Evolutionary conservation across 2,888 invertebrate genomes (phyloP), one percentile per base, ranked within the genome.

Genomic region (Aromia moschata): DNA sequence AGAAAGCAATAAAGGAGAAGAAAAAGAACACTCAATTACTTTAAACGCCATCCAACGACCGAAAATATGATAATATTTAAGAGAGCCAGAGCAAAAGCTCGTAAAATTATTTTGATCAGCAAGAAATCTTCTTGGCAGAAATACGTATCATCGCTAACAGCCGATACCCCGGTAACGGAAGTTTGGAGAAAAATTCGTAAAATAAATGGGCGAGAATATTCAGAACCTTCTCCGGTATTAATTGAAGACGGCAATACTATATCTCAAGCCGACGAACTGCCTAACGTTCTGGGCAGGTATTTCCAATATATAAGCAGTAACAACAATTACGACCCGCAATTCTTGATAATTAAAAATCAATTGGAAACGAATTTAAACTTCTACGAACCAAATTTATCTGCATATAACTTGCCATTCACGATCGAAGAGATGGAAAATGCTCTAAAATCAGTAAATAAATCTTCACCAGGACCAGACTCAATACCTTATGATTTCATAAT

Each of bases 21-120:
- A 49, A 56, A 17, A n/a, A 5, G 33, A 17, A 40, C 45, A 16
- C 11, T 45, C 11, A 33, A 25, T n/a, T 25, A 17, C 30, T 58
- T 45, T 18, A 46, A 40, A 45, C 44, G 38, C n/a, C n/a, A 20
- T 7, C 33, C 40, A 7, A 57, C 15, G 2, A 51, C 16, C 30
- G 44, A n/a, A 4, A 57, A 57, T 20, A 10, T 51, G 25, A 37
- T 52, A 25, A 44, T n/a, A n/a, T 52, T 57, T 30, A 57, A 51
- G 44, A 18, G 40, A 4, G n/a, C 18, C 1, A 43, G 52, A 43
- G 18, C 52, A 18, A 44, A 10, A 58, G 57, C 58, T n/a, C 37
- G 37, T 17, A 14, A 11, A 31, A 12, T 45, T 30, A 52, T 52
- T 44, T n/a, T n/a, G n/a, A n/a, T 38, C 12, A 15, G 45, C 10